Evolutionary conservation across 2,797 vertebrate genomes (phyloP).

Genomic region (Esox masquinongy): DNA sequence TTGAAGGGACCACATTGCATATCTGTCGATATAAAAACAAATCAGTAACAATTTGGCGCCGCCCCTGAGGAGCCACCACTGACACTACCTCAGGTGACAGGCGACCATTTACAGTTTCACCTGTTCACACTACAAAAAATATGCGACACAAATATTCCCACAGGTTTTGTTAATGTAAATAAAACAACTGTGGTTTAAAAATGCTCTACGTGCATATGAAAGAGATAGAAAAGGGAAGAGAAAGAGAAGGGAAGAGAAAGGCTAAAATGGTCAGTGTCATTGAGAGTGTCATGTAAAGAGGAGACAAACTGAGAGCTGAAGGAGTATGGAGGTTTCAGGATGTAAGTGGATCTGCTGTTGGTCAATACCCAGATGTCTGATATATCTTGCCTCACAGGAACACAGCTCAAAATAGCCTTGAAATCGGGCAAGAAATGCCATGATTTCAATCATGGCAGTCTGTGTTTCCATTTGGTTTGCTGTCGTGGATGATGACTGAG

Average conservation of each 20-base stretch:
- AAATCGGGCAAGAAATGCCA: slow-evolving; percentile 28
- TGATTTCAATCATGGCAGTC: slow-evolving; percentile 21
- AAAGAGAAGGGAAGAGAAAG: not conserved
- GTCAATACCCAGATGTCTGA: slow-evolving; percentile 60
- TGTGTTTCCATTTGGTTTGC: slow-evolving; percentile 34
- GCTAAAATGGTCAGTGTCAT: not conserved
- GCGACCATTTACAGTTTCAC: no score
- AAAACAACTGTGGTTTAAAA: no score
- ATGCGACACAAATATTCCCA: no score
- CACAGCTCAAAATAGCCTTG: slow-evolving; percentile 55
- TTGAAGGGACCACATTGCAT: no score
- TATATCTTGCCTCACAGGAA: slow-evolving; percentile 56
- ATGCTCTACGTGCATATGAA: not conserved
- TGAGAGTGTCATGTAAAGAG: not conserved
- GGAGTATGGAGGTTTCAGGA: slow-evolving; percentile 35
- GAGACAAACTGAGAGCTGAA: not conserved
- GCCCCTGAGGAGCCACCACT: no score
- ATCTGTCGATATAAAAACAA: no score
- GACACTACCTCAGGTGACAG: no score
- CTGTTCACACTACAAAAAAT: no score
- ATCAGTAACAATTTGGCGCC: no score
- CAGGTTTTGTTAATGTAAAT: no score
- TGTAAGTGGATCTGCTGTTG: slow-evolving; percentile 57
- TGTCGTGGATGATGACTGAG: slow-evolving; percentile 22
- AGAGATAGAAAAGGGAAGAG: not conserved